A percentile compares a stretch with the other conserved stretches of the same genome.
Evolutionary conservation across 2,888 invertebrate species (phyloP).

Genomic region (Heliconius erato): DNA sequence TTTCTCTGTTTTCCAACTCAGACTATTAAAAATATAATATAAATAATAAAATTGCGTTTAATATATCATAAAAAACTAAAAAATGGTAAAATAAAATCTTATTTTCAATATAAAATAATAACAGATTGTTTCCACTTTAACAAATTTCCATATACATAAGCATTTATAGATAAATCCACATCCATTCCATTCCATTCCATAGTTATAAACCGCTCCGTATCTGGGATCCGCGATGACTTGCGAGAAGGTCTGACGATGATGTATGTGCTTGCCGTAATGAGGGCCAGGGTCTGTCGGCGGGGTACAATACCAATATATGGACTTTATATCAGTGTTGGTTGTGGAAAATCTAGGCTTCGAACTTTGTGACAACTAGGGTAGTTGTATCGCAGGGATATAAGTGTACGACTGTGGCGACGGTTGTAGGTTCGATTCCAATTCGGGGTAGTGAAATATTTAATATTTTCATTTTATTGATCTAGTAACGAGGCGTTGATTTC

Average conservation of each 20-base stretch:
- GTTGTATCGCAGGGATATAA: not conserved
- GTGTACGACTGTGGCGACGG: not conserved
- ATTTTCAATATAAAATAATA: no score
- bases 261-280: slow-evolving; percentile 59
- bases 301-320: slow-evolving; percentile 24
- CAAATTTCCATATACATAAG: not conserved
- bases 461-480: no score
- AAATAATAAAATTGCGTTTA: no score
- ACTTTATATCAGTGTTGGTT: slow-evolving; percentile 26
- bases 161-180: slow-evolving; percentile 1
- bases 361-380: not conserved
- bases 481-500: no score
- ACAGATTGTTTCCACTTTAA: no score
- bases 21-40: no score
- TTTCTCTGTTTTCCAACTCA: no score
- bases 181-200: not conserved
- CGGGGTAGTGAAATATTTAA: no score
- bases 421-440: no score
- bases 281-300: slow-evolving; percentile 53
- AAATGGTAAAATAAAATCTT: no score
- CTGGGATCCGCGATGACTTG: slow-evolving; percentile 56
- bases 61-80: no score
- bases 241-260: slow-evolving; percentile 59
- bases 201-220: slow-evolving; percentile 22
- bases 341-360: not conserved